A percentile compares a stretch with the other conserved stretches of the same genome.
These are phyloP conservation scores for Leistus spinibarbis DNA, from an alignment of 2,888 invertebrate genomes.

Conservation along the genomic window DNA sequence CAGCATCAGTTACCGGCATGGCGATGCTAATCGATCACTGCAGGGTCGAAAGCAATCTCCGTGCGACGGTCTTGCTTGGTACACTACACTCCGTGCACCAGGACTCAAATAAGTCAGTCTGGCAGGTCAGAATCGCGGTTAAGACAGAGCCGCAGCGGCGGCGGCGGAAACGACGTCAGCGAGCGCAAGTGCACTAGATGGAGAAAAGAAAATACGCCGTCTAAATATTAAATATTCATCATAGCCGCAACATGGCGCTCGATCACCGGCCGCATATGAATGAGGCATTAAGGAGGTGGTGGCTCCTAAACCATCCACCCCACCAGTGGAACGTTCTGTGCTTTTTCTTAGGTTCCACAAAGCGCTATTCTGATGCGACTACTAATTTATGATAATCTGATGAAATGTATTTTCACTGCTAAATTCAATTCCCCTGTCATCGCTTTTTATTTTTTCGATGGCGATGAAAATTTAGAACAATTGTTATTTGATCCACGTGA, in stretches of 20 bases:
- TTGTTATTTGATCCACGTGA: neutral
- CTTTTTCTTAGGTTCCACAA: slow-evolving; percentile 43
- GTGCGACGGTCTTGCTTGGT: neutral
- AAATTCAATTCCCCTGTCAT: slow-evolving; percentile 46
- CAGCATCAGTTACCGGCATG: neutral
- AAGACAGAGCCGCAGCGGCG: neutral
- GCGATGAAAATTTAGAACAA: slow-evolving; percentile 20
- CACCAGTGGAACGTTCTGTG: neutral
- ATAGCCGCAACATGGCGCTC: slow-evolving; percentile 49
- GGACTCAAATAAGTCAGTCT: neutral
- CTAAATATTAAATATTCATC: slow-evolving; percentile 54
- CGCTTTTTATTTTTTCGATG: slow-evolving; percentile 19
- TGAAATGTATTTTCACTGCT: slow-evolving; percentile 52
- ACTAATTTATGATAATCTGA: slow-evolving; percentile 54
- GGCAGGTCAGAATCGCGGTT: neutral
- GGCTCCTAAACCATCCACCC: slow-evolving; percentile 39
- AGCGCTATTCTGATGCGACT: slow-evolving; percentile 27
- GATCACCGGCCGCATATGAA: slow-evolving; percentile 53
- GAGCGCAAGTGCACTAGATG: neutral
- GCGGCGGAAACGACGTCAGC: neutral
- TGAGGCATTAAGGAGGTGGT: slow-evolving; percentile 50
- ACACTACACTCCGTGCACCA: neutral
- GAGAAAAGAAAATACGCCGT: slow-evolving; percentile 27
- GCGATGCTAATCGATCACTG: neutral
- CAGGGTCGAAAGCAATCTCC: neutral